Evolutionary conservation across 2,888 invertebrate genomes (phyloP), one percentile per base, ranked within the genome.

Genomic region (Drosophila infuscata): DNA sequence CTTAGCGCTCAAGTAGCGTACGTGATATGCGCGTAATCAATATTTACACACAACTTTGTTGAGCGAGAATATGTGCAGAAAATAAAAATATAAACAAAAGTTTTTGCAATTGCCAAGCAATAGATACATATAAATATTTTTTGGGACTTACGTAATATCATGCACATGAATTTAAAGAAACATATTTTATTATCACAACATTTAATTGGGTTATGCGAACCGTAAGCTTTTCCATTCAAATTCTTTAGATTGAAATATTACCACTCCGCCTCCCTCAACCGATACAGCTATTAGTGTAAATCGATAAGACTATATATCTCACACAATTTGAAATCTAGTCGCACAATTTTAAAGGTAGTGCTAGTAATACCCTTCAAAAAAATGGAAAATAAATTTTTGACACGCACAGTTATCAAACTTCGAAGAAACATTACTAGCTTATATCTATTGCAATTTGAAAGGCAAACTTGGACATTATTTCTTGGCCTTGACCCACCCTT

Each of bases 11-110:
- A 85, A 87, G 82, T 74, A 81, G 76, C 68, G 85, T 89, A 90
- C 90, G 89, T 86, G 82, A 81, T 79, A 74, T 74, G 74, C 84
- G 82, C 79, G 77, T 74, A 89, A 89, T 87, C 90, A 87, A 87
- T 87, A 87, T 83, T 86, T 87, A 85, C 86, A 82, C 78, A 84
- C 70, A 76, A 74, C 70, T 77, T 81, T 67, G 43, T 41, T n/a
- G 17, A 69, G 33, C 33, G 65, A 70, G 56, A 53, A 53, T 72
- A 67, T 72, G 76, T 80, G 73, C 64, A 60, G 65, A 66, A 79
- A 76, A 79, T 67, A 64, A 53, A 64, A 70, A 62, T 43, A 51
- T 36, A 59, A 72, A 75, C 67, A 70, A 67, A 77, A 80, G 64
- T 78, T 78, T 70, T 64, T 59, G 52, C 66, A 59, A 74, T 77